Conservation (phyloP, 2,888 invertebrate genomes). For the Melanophora roralis region DNA sequence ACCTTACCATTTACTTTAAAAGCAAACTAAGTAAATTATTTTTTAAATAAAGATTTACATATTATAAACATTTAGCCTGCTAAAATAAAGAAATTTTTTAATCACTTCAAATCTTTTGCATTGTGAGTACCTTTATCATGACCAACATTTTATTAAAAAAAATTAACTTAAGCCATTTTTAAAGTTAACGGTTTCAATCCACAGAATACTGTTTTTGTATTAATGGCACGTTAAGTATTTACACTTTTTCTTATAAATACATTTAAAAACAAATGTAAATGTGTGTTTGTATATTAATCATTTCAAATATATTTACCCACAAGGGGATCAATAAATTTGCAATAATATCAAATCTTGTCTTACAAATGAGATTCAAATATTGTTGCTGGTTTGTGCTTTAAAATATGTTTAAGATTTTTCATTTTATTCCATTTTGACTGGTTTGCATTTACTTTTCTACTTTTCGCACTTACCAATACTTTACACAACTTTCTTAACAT, state of each 20-base stretch:
- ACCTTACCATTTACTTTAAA: too few relatives aligned
- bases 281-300: slow-evolving; percentile 4
- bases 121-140: too few relatives aligned
- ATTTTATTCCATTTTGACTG: too few relatives aligned
- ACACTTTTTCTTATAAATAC: background rate
- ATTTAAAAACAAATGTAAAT: background rate
- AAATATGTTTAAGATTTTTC: slow-evolving; percentile 7
- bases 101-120: too few relatives aligned
- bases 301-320: slow-evolving; percentile 35
- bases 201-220: slow-evolving; percentile 1
- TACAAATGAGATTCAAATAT: slow-evolving; percentile 51
- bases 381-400: slow-evolving; percentile 6
- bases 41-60: too few relatives aligned
- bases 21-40: too few relatives aligned
- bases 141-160: too few relatives aligned
- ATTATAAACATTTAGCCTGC: too few relatives aligned
- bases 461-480: slow-evolving; percentile 19
- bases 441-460: background rate
- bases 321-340: slow-evolving; percentile 60
- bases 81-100: too few relatives aligned
- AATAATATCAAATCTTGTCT: slow-evolving; percentile 54
- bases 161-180: too few relatives aligned
- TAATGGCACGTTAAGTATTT: slow-evolving; percentile 38
- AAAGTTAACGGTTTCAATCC: background rate
- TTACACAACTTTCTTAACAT: slow-evolving; percentile 17